A percentile compares a stretch with the other conserved stretches of the same genome.
phyloP scores from a whole-genome alignment of 2,113 vertebrate genomes.

The Xiphophorus maculatus region DNA sequence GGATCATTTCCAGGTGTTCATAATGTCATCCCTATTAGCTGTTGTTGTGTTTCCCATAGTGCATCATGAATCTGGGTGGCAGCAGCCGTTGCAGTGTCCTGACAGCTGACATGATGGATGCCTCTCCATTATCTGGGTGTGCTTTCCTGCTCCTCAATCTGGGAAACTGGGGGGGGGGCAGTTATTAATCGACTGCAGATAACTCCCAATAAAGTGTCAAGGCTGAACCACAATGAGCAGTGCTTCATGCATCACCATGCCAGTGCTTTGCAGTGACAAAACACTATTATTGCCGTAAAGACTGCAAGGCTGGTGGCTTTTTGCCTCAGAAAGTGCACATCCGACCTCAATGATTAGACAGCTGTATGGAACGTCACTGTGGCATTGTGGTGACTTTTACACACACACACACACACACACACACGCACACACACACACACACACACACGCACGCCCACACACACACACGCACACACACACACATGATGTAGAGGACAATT shows the following conservation, averaged over 20 bases:
- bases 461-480: too few relatives aligned
- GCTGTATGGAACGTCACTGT: conserved; percentile 12
- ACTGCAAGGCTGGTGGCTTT: conserved; percentile 41
- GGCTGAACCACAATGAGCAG: conserved; percentile 13
- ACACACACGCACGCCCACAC: too few relatives aligned
- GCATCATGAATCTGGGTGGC: conserved; percentile 45
- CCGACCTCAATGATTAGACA: neutral
- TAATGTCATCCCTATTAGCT: conserved; percentile 18
- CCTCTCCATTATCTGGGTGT: conserved; percentile 64
- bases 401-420: too few relatives aligned
- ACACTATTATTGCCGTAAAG: conserved; percentile 7
- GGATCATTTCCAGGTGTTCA: conserved; percentile 46
- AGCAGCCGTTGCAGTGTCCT: conserved; percentile 24
- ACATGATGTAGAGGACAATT: too few relatives aligned
- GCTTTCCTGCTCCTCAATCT: conserved; percentile 50
- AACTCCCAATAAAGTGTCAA: conserved; percentile 65
- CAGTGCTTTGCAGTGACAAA: conserved; percentile 44
- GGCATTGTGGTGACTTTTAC: conserved; percentile 6
- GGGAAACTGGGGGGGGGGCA: conserved; percentile 49
- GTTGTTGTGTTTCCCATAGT: conserved; percentile 1
- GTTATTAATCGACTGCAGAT: conserved; percentile 75
- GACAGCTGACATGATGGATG: conserved; percentile 71
- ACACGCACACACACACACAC: too few relatives aligned
- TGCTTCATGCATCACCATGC: too few relatives aligned
- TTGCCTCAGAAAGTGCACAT: conserved; percentile 47